Base-by-base conservation (phyloP, 2,113 vertebrate species). In the Silurus asotus region DNA sequence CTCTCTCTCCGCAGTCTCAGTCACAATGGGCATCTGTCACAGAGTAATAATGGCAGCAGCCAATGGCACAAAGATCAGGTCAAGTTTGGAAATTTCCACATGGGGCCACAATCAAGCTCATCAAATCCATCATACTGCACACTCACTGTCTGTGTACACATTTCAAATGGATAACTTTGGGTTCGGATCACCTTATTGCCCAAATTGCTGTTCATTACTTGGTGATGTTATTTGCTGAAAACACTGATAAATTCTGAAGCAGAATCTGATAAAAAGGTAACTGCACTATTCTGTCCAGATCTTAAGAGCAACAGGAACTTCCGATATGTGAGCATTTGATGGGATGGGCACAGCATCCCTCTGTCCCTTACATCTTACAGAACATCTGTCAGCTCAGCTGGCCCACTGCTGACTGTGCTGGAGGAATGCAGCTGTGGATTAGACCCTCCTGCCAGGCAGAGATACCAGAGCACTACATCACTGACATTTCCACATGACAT, bases 1-100 rank as follows among this genome's bases (percentile, higher is more conserved):
- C 14, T 56, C 75, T 77, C 14, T 78, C 55, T 58, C 55, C 58
- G 17, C 17, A 89, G 88, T 88, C 82, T 49, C 85, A 82, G 61
- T 93, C 92, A 91, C 92, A 91, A 87, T 90, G 89, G 87, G 88
- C 56, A 0, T 92, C 91, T 93, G 93, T 94, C 93, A 93, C 87
- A 86, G 93, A 90, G 93, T 87, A 88, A 95, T 94, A 95, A 95
- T 93, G 87, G 92, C 89, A 86, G 88, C 88, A 93, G 86, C 91
- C 90, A 89, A 84, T 83, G 90, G 90, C 90, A 89, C 89, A 91
- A 89, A 89, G 91, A 90, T 89, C 84, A 64, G 94, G 94, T 94
- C 93, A 93, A 94, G 93, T 94, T 93, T 91, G 90, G 86, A 64
- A 56, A 75, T 89, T 90, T 85, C 90, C 84, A 89, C 90, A 93